Conservation (phyloP, 2,888 invertebrate species). For the Idaea biselata region DNA sequence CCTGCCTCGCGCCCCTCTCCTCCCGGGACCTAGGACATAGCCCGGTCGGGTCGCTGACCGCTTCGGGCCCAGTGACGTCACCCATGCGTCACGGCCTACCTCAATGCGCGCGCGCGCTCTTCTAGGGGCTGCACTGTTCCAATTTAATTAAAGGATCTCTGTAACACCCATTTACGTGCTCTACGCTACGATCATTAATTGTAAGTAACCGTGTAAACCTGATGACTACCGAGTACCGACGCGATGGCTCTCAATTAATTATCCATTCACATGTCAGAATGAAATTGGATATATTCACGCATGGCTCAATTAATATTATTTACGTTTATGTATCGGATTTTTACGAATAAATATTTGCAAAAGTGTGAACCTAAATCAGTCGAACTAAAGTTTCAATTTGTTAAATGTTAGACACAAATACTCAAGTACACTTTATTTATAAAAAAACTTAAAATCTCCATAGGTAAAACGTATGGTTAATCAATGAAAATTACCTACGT, state of each 20-base stretch:
- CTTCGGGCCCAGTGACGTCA: constrained; percentile 70
- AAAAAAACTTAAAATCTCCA: background rate
- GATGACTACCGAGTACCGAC: background rate
- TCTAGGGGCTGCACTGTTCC: constrained; percentile 72
- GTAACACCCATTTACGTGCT: background rate
- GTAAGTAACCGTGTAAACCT: background rate
- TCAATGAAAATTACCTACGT: background rate
- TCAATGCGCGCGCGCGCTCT: constrained; percentile 80
- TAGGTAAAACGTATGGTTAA: background rate
- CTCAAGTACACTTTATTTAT: background rate
- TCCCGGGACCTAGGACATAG: constrained; percentile 67
- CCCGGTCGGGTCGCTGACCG: constrained; percentile 66
- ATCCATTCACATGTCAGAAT: background rate
- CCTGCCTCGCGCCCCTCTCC: constrained; percentile 42
- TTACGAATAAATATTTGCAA: background rate
- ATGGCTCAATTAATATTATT: background rate
- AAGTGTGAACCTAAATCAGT: background rate
- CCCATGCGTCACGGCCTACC: constrained; percentile 80
- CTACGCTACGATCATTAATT: background rate
- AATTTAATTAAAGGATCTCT: constrained; percentile 49
- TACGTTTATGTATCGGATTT: background rate
- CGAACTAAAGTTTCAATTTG: background rate
- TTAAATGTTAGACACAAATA: background rate
- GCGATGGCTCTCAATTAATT: background rate
- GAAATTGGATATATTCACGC: background rate